phyloP scores from a whole-genome alignment of 2,113 vertebrate genomes.

The Eidolon helvum region DNA sequence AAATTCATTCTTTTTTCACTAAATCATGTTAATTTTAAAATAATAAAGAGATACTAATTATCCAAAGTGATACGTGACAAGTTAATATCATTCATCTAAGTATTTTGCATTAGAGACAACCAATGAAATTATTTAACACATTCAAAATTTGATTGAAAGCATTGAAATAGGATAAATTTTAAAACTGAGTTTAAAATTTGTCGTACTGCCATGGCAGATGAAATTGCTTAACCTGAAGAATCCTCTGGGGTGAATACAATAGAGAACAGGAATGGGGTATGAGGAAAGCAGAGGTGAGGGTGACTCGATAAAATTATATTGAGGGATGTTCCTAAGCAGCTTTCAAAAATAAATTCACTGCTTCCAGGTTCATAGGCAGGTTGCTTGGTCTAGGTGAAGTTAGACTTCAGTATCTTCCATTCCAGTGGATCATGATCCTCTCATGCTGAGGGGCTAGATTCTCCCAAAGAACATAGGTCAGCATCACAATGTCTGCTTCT shows the following conservation, averaged over 20 bases:
- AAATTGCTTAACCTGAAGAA: not conserved
- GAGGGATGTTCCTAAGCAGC: not conserved
- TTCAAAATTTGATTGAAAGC: conserved; percentile 2
- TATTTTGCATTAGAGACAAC: not conserved
- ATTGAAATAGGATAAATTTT: not conserved
- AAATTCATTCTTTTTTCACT: not conserved
- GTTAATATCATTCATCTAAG: conserved; percentile 12
- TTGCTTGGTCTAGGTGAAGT: not conserved
- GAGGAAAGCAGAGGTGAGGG: not conserved
- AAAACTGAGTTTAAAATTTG: not conserved
- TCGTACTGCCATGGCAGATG: not conserved
- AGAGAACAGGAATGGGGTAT: not conserved
- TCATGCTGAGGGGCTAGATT: not conserved
- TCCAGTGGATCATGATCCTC: not conserved
- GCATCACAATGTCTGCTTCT: not conserved
- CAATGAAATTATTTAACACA: not conserved
- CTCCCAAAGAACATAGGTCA: not conserved
- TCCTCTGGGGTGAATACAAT: not conserved
- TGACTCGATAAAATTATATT: not conserved
- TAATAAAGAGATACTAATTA: not conserved
- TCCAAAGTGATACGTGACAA: not conserved
- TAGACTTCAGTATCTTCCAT: not conserved
- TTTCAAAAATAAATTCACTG: conserved; percentile 5
- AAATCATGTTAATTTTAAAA: conserved; percentile 1
- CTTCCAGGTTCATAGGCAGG: not conserved